Base-by-base conservation (phyloP, 2,113 vertebrate genomes). In the Zingel zingel region DNA sequence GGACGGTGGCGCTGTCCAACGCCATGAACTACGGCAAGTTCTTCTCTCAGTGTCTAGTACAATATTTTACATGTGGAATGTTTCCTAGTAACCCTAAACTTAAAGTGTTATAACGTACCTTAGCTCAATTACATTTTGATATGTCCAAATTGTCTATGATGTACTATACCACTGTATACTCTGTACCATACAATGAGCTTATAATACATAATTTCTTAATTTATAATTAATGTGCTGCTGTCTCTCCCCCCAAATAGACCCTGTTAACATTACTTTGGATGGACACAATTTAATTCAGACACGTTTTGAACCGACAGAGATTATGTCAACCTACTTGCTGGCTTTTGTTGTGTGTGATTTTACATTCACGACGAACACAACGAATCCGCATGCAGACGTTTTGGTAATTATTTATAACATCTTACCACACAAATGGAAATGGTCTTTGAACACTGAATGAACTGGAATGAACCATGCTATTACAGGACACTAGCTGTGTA, bases 281-380 rank as follows among this genome's bases (percentile, higher is more conserved):
- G 88, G 50, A 0, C 89, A 89, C 0, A 0, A 0, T 21, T 19
- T 87, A 8, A 61, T 57, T 81, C 72, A 85, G 91, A 98, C 96
- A 0, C 61, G 56, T 11, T 99, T 97, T 18, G 0, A 86, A 0
- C 83, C 93, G 48, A 97, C 97, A 0, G 92, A 95, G 68, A 92
- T 45, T 48, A 99, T 99, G 98, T 99, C 98, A 53, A 98, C 97
- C 0, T 99, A 99, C 91, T 89, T 99, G 81, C 88, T 99, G 93
- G 98, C 97, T 25, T 98, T 97, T 79, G 96, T 98, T 0, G 95
- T 99, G 74, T 96, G 96, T 68, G 91, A 97, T 69, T 99, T 98
- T 53, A 0, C 0, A 0, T 0, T 0, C 0, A n/a, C 43, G 2
- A 86, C 50, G 0, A 6, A 0, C 0, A 39, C 6, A 2, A 39